Conservation (phyloP, 2,797 vertebrate genomes). For the Oophaga sylvatica region DNA sequence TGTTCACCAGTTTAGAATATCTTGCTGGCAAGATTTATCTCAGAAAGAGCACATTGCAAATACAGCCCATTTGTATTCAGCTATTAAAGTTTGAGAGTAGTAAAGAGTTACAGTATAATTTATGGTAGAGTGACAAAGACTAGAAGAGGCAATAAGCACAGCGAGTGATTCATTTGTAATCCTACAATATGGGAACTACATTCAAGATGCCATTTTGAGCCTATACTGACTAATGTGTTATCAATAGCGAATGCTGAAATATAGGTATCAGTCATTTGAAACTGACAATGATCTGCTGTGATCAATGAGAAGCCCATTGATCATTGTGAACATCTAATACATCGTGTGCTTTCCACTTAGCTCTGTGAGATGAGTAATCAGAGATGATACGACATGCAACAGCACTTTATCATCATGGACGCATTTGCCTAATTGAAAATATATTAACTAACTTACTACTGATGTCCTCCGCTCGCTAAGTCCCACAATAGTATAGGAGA, state of each 20-base stretch:
- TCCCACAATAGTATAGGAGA: slow-evolving; percentile 34
- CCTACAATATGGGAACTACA: slow-evolving; percentile 67
- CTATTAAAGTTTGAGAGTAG: slow-evolving; percentile 66
- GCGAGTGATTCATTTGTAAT: slow-evolving; percentile 68
- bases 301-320: slow-evolving; percentile 66
- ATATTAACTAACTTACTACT: slow-evolving; percentile 53
- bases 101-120: slow-evolving; percentile 68
- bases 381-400: slow-evolving; percentile 55
- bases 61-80: slow-evolving; percentile 64
- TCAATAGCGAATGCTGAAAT: slow-evolving; percentile 65
- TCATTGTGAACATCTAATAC: slow-evolving; percentile 67
- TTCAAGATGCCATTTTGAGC: slow-evolving; percentile 60
- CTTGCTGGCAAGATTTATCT: slow-evolving; percentile 59
- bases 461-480: slow-evolving; percentile 39
- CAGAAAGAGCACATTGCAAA: slow-evolving; percentile 58
- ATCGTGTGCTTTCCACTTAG: slow-evolving; percentile 59
- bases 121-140: slow-evolving; percentile 64
- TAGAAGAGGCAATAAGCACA: slow-evolving; percentile 69
- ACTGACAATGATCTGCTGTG: slow-evolving; percentile 65
- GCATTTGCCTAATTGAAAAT: slow-evolving; percentile 66
- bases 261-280: slow-evolving; percentile 67
- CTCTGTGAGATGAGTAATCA: slow-evolving; percentile 43
- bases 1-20: slow-evolving; percentile 54
- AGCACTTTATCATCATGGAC: slow-evolving; percentile 58
- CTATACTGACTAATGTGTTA: slow-evolving; percentile 68